Evolutionary conservation across 2,113 vertebrate species (phyloP), one percentile per base, ranked within the genome.

Genomic region (Ammodytes dubius): DNA sequence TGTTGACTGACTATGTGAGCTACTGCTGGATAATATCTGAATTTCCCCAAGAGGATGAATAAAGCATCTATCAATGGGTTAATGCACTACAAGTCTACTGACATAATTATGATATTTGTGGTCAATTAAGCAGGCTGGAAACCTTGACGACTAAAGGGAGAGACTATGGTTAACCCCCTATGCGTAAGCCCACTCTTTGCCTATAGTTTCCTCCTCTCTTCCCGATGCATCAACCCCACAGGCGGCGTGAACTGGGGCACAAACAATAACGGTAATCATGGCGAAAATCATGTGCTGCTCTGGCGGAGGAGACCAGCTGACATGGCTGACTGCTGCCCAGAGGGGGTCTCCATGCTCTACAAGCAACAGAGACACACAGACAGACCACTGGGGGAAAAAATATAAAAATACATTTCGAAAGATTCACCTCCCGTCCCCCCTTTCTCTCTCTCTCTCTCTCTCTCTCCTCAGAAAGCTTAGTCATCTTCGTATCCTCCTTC

Each of bases 251-350:
- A 93, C 87, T 93, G 91, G 91, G 89, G 84, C 91, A 93, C 91
- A 91, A 91, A 94, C 92, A 94, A 94, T 90, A 91, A 93, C 89
- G 77, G 90, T 93, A 92, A 94, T 92, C 82, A 92, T 86, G 86
- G 90, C 27, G 2, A 85, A 91, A 91, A 92, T 93, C 92, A 95
- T 93, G 92, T 92, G 94, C 86, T 93, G 90, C 88, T 85, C 89
- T 77, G 89, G 83, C 46, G 60, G 88, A 88, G 77, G 72, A 88
- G 91, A 94, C 88, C 94, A 93, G 93, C 94, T 95, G 95, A 95
- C 92, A 27, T 89, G 82, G 77, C 84, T 89, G 86, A 91, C 91
- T 91, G 84, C 77, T 82, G 27, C 27, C 93, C 87, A 7, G 19
- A 84, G 91, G 88, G 76, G 43, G 75, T 81, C 67, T 27, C 27